Evolutionary conservation across 2,113 vertebrate genomes (phyloP), one percentile per base, ranked within the genome.

Genomic region (Corythoichthys intestinalis): DNA sequence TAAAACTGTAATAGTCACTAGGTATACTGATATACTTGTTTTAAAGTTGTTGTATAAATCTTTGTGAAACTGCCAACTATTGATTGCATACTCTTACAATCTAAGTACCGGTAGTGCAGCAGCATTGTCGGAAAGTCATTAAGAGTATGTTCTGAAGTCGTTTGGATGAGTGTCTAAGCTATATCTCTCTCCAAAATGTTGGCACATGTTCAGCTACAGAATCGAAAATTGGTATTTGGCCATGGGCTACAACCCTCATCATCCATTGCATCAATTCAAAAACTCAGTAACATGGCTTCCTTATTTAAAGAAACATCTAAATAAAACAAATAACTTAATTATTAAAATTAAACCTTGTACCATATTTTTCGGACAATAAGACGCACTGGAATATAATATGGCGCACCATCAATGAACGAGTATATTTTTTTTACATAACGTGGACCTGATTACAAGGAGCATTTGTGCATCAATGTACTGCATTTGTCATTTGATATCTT

Each of bases 141-240:
- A 56, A 28, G 20, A 28, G 53, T 12, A 9, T 10, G 53, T 56
- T 28, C 53, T 28, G 53, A 28, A 10, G 20, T 56, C 20, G 4
- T 56, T 56, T 56, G 53, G 53, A 56, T 56, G 53, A 56, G 53
- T 11, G 53, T 56, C 53, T 56, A 11, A 56, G 53, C 53, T 56
- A 56, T 10, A 56, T 53, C 50, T 53, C 7, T n/a, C 6, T 2
- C 6, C 28, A 56, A 56, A 56, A 56, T 34, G 20, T 34, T 56
- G 20, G 9, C 53, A 12, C 9, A 10, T 10, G 34, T 56, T 34
- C 53, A 28, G 20, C 53, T 28, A 11, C 20, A 34, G 53, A 56
- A 56, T 28, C 53, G 4, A 56, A 54, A 2, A 7, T 20, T 53
- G 50, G n/a, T 56, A 6, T 34, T 56, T 34, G 20, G 53, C 20